Base-by-base conservation (phyloP, 2,888 invertebrate genomes). In the Cataglyphis rosenhaueri region DNA sequence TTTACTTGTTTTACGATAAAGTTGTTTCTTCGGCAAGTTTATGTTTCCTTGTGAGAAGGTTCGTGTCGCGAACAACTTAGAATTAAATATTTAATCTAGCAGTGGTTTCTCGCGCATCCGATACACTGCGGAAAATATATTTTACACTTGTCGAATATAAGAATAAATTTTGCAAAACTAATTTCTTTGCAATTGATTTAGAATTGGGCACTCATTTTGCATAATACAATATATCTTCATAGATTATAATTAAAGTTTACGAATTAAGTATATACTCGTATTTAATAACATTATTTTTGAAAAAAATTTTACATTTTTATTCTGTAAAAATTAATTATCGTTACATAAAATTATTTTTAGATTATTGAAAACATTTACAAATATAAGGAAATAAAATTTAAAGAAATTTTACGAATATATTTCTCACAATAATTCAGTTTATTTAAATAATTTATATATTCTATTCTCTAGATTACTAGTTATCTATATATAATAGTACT, bases 1-100 rank as follows among this genome's bases (percentile, higher is more conserved):
- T 55, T 76, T 76, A 55, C 64, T 64, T 65, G 55, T 76, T 76
- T 75, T 55, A 65, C 65, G 55, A 76, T 55, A 55, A 15, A 65
- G 38, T 65, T 65, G 35, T 55, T 61, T 44, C 52, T 38, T 44
- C 48, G 29, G n/a, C 55, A 65, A 55, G 38, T 76, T 64, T 9
- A 55, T 76, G 38, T 76, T 76, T 29, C 38, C 29, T 55, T 38
- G 35, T 52, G 48, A 75, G 25, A 75, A n/a, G n/a, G 1, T 52
- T 52, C 52, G 35, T n/a, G 2, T 75, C 35, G 18, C 32, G 3
- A 6, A 62, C 25, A 25, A 75, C 35, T 75, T 21, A 41, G 3
- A 52, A 52, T 52, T 52, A 52, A 52, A 35, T 52, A 52, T 64
- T 75, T 64, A 75, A 64, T 55, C 15, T 12, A n/a, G 38, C 52